Evolutionary conservation across 2,888 invertebrate species (phyloP).

Genomic region (Meandrusa payeni): DNA sequence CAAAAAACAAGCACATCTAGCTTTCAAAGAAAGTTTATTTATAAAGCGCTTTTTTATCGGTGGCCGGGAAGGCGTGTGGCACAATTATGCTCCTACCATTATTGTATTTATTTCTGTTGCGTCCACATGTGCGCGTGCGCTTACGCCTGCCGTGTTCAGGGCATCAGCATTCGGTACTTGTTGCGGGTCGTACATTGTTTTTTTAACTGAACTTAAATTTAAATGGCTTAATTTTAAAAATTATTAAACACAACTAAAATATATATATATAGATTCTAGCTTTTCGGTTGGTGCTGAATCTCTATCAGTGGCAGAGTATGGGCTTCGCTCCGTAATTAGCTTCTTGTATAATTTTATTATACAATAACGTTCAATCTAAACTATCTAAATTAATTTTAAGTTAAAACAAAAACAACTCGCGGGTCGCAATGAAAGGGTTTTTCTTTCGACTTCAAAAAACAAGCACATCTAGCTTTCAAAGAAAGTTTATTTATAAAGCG

Average conservation of each 20-base stretch:
- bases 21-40: conserved; percentile 73
- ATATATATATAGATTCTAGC: no score
- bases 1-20: conserved; percentile 38
- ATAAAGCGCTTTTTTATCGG: conserved; percentile 55
- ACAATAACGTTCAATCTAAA: no score
- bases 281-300: no score
- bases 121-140: conserved; percentile 64
- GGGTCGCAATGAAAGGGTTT: conserved; percentile 23
- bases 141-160: conserved; percentile 34
- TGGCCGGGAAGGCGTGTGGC: conserved; percentile 62
- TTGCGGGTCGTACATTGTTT: no score
- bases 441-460: conserved; percentile 28
- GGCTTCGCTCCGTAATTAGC: no score
- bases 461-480: conserved; percentile 52
- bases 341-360: no score
- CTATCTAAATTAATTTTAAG: no score
- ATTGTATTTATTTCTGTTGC: conserved; percentile 74
- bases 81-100: conserved; percentile 69
- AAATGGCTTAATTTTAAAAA: no score
- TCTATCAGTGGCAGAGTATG: no score
- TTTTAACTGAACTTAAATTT: no score
- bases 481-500: conserved; percentile 69
- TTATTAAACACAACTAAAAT: no score
- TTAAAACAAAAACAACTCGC: not conserved
- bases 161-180: no score